Conservation (phyloP, 1,140 invertebrate genomes). For the Anastrepha obliqua region DNA sequence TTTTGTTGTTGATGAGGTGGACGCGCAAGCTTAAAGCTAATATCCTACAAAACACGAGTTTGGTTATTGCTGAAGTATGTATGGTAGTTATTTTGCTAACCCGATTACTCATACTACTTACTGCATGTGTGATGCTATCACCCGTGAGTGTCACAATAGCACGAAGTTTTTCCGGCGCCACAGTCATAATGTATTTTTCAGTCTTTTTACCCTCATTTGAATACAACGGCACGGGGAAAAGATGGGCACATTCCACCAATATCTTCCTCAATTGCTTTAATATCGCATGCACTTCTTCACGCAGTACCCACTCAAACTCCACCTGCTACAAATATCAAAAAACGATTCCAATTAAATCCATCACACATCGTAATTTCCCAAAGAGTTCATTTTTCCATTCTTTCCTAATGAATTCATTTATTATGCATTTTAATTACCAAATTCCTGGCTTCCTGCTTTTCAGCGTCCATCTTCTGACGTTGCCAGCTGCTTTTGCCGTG, state of each 20-base stretch:
- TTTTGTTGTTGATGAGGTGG: conserved; percentile 88
- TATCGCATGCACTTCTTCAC: conserved; percentile 91
- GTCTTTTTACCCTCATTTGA: conserved; percentile 90
- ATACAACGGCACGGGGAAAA: conserved; percentile 88
- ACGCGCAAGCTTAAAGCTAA: conserved; percentile 89
- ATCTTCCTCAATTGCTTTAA: conserved; percentile 88
- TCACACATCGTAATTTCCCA: background rate
- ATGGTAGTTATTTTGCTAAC: too few species aligned
- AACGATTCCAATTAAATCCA: conserved; percentile 37
- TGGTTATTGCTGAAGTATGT: background rate
- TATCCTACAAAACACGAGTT: conserved; percentile 80
- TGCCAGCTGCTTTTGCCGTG: conserved; percentile 20
- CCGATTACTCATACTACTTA: conserved; percentile 74
- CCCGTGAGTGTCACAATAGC: conserved; percentile 91
- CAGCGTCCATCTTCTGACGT: conserved; percentile 84
- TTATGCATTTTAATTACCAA: conserved; percentile 77
- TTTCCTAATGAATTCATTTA: conserved; percentile 11
- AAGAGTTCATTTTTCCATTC: background rate
- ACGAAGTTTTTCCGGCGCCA: conserved; percentile 91
- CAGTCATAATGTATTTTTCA: conserved; percentile 91
- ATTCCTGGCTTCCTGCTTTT: conserved; percentile 89
- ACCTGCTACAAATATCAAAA: conserved; percentile 83
- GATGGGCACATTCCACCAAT: conserved; percentile 89
- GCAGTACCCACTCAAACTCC: conserved; percentile 94
- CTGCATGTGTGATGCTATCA: conserved; percentile 93